Evolutionary conservation across 2,113 vertebrate species (phyloP).

Genomic region (Lampris incognitus): DNA sequence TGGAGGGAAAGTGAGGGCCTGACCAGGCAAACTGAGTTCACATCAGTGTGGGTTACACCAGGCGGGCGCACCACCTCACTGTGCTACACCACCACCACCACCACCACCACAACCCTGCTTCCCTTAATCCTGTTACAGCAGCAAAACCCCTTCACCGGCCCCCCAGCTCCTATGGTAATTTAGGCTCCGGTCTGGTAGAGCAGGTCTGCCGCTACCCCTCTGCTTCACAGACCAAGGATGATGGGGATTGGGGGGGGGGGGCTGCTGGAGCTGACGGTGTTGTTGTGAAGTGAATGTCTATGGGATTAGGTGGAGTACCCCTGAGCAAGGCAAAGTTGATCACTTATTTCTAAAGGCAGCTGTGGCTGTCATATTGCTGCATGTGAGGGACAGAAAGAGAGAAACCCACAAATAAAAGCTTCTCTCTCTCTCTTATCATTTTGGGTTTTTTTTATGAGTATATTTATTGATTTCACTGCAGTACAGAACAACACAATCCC

Average conservation of each 20-base stretch:
- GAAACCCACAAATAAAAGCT: no score
- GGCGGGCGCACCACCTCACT: conserved; percentile 57
- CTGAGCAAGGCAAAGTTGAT: no score
- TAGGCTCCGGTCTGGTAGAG: conserved; percentile 21
- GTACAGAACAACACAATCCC: no score
- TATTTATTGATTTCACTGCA: no score
- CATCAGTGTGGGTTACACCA: conserved; percentile 61
- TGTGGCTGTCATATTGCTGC: no score
- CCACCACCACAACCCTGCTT: neutral
- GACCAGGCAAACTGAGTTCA: conserved; percentile 69
- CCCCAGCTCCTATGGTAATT: conserved; percentile 43
- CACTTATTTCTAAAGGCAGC: no score
- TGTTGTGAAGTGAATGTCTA: neutral
- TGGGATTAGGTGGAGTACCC: neutral
- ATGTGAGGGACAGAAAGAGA: no score
- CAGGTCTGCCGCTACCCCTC: neutral
- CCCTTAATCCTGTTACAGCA: conserved; percentile 75
- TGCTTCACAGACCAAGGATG: conserved; percentile 5
- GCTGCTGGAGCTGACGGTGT: neutral
- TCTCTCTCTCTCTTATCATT: no score
- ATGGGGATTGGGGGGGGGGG: neutral
- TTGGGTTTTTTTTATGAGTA: no score
- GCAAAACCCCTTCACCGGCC: conserved; percentile 36
- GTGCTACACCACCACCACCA: neutral
- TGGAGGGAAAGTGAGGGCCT: conserved; percentile 49